Evolutionary conservation across 2,888 invertebrate species (phyloP), one percentile per base, ranked within the genome.

Genomic region (Ferdinandea cuprea): DNA sequence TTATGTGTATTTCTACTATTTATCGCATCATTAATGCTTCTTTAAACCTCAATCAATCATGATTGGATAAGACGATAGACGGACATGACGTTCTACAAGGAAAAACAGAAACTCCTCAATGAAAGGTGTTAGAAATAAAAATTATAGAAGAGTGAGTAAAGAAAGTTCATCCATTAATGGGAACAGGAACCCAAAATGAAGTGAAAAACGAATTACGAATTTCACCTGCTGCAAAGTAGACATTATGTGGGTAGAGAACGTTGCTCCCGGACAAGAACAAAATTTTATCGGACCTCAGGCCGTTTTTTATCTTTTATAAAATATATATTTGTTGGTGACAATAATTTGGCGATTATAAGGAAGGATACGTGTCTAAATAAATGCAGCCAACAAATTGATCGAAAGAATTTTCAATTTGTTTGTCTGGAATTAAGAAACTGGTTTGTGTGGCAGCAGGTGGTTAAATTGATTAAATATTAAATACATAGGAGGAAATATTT

Each of bases 21-120:
- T 52, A 52, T 61, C 52, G 40, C 50, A 40, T 59, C 71, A 71
- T 61, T 71, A 61, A 25, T 19, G 15, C 48, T 50, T 37, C 19
- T 40, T 73, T 63, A 63, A 74, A 50, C 21, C 2, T 21, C 48
- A 74, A 74, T 74, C 65, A 58, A 74, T 74, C 73, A 74, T 56
- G 73, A 63, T 35, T 37, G 28, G 9, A 28, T 54, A 54, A 46
- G 35, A 30, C 56, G 65, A 56, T 30, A 72, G 37, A 11, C 46
- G 37, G 25, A 44, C 37, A 15, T 15, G 17, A 42, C 17, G 21
- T 37, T 35, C 13, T 4, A 35, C n/a, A 19, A 50, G 11, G 32
- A 52, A 30, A 30, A 17, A 32, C 5, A n/a, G 54, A 32, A 8
- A 17, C 48, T 35, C 5, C 13, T 63, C 19, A 28, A 32, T 28